These are phyloP conservation scores for Xestia ashworthii DNA, from an alignment of 2,888 invertebrate species.

Conservation along the genomic window DNA sequence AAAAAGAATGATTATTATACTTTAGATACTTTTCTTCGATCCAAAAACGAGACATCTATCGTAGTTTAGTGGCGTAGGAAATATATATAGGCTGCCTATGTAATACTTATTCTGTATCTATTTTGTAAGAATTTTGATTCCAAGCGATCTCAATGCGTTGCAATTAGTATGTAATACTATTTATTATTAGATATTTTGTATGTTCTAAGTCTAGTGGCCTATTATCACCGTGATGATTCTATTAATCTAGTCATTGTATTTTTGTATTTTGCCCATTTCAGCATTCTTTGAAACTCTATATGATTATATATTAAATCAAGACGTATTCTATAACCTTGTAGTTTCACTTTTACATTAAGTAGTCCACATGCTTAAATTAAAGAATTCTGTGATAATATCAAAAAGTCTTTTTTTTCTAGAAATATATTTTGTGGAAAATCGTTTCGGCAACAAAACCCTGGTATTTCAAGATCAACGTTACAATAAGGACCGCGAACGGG, in stretches of 20 bases:
- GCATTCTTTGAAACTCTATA: not conserved
- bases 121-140: slow-evolving; percentile 10
- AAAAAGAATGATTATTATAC: not conserved
- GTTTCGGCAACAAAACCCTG: slow-evolving; percentile 64
- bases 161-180: not conserved
- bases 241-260: slow-evolving; percentile 28
- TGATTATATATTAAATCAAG: slow-evolving; percentile 5
- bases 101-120: not conserved
- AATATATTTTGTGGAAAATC: slow-evolving; percentile 45
- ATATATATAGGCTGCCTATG: not conserved
- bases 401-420: slow-evolving; percentile 21
- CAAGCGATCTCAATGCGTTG: slow-evolving; percentile 29
- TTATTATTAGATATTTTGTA: not conserved
- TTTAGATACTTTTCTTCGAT: not conserved
- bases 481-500: slow-evolving; percentile 63
- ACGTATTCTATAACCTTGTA: not conserved
- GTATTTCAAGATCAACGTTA: slow-evolving; percentile 67
- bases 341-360: not conserved
- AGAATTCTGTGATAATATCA: not conserved
- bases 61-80: not conserved
- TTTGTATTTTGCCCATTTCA: not conserved
- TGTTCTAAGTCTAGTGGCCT: not conserved
- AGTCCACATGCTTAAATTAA: not conserved
- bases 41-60: not conserved
- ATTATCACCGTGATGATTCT: not conserved